A percentile compares a stretch with the other conserved stretches of the same genome.
Conservation (phyloP, 2,888 invertebrate species). For the Leptinotarsa peninsularis region DNA sequence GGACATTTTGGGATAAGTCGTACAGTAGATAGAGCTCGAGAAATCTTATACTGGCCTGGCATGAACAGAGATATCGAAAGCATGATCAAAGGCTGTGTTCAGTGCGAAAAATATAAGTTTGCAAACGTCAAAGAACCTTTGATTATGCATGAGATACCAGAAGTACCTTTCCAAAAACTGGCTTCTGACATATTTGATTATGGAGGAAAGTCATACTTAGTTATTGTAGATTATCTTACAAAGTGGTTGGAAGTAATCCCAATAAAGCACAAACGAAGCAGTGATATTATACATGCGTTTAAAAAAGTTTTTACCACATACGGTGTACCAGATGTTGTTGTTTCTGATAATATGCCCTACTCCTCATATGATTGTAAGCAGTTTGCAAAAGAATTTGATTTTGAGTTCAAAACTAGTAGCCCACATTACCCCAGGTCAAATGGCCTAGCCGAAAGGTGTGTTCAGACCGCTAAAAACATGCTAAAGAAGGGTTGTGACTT, state of each 20-base stretch:
- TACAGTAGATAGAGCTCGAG: slow-evolving; percentile 27
- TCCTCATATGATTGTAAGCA: slow-evolving; percentile 35
- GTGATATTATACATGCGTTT: slow-evolving; percentile 17
- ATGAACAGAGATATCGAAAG: slow-evolving; percentile 34
- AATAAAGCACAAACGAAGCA: slow-evolving; percentile 8
- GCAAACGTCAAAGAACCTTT: slow-evolving; percentile 34
- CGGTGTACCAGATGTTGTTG: slow-evolving; percentile 37
- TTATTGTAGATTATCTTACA: slow-evolving; percentile 31
- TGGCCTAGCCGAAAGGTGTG: slow-evolving; percentile 41
- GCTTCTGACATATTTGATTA: slow-evolving; percentile 28
- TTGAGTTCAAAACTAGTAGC: slow-evolving; percentile 41
- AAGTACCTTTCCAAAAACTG: slow-evolving; percentile 30
- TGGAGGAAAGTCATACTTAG: slow-evolving; percentile 24
- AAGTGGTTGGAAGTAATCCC: slow-evolving; percentile 28
- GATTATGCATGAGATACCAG: slow-evolving; percentile 25
- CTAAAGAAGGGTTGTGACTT: slow-evolving; percentile 25
- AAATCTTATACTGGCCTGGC: slow-evolving; percentile 36
- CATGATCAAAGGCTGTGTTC: slow-evolving; percentile 28
- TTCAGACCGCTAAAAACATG: slow-evolving; percentile 31
- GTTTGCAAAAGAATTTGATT: slow-evolving; percentile 44
- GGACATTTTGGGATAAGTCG: slow-evolving; percentile 30
- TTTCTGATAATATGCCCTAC: slow-evolving; percentile 45
- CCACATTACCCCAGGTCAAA: slow-evolving; percentile 44
- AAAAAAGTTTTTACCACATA: slow-evolving; percentile 25
- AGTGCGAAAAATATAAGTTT: slow-evolving; percentile 35